Conservation (phyloP, 2,888 invertebrate genomes). For the Sisyra terminalis region DNA sequence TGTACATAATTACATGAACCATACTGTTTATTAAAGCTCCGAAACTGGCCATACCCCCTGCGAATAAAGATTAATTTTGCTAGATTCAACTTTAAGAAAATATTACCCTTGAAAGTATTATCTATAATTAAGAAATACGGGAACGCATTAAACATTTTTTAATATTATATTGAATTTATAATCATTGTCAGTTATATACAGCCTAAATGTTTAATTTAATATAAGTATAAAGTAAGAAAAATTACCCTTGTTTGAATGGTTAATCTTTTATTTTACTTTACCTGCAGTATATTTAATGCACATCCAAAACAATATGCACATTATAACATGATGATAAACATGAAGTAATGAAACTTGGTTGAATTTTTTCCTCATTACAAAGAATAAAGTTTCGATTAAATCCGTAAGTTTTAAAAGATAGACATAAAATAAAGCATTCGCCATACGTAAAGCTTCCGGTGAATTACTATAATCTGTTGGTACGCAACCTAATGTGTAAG, state of each 20-base stretch:
- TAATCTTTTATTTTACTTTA: conserved; percentile 22
- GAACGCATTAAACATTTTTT: too few relatives aligned
- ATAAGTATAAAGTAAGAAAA: too few relatives aligned
- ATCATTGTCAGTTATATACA: too few relatives aligned
- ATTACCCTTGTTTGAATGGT: too few relatives aligned
- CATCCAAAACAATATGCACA: conserved; percentile 40
- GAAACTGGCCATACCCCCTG: conserved; percentile 50
- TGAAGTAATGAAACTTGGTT: conserved; percentile 56
- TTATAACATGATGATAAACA: conserved; percentile 52
- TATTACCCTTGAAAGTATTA: too few relatives aligned
- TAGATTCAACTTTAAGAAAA: too few relatives aligned
- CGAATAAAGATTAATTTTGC: neutral
- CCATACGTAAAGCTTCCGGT: conserved; percentile 37
- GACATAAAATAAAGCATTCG: conserved; percentile 36
- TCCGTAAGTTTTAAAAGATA: conserved; percentile 46
- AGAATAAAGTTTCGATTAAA: conserved; percentile 51
- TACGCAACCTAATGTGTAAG: conserved; percentile 45
- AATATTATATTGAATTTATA: too few relatives aligned
- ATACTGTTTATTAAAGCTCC: conserved; percentile 45
- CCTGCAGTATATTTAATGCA: conserved; percentile 47
- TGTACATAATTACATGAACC: conserved; percentile 63
- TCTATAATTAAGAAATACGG: too few relatives aligned
- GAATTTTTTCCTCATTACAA: conserved; percentile 53
- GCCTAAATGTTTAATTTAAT: too few relatives aligned
- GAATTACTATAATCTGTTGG: conserved; percentile 51